Evolutionary conservation across 1,140 invertebrate species (phyloP).

Genomic region (Drosophila pseudoananassae): DNA sequence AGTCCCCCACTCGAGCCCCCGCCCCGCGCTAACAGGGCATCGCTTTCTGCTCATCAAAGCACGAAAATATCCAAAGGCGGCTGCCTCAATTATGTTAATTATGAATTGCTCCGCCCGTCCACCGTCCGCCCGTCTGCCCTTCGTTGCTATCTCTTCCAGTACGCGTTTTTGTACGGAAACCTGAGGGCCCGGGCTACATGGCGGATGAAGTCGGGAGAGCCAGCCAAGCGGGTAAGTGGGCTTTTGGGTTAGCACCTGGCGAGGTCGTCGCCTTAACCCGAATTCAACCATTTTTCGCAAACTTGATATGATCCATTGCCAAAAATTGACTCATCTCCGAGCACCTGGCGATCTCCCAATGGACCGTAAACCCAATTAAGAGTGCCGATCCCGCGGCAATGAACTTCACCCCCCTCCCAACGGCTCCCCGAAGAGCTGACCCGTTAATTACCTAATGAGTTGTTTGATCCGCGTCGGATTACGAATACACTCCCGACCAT

Average conservation of each 20-base stretch:
- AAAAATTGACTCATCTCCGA: conserved; percentile 41
- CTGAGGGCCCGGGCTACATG: not conserved
- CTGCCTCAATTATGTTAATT: conserved; percentile 53
- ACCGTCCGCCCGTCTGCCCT: not conserved
- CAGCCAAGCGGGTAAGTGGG: conserved; percentile 39
- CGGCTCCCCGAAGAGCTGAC: conserved; percentile 8
- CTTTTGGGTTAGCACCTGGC: conserved; percentile 43
- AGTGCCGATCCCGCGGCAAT: conserved; percentile 34
- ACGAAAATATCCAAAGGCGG: conserved; percentile 50
- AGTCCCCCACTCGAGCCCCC: not conserved
- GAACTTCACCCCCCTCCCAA: conserved; percentile 16
- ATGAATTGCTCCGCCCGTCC: conserved; percentile 37
- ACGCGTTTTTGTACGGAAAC: not conserved
- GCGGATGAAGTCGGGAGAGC: conserved; percentile 4
- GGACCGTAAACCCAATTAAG: conserved; percentile 39
- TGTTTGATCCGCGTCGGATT: no score
- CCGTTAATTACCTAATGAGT: conserved; percentile 27
- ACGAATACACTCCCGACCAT: no score
- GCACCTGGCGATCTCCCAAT: conserved; percentile 36
- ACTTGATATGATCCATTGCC: conserved; percentile 31
- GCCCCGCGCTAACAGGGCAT: conserved; percentile 13
- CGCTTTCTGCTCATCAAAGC: conserved; percentile 52
- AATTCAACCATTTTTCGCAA: conserved; percentile 22
- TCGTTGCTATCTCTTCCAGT: conserved; percentile 10
- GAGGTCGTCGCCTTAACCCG: conserved; percentile 28